Evolutionary conservation across 1,140 invertebrate species (phyloP).

Genomic region (Megalonaias nervosa): DNA sequence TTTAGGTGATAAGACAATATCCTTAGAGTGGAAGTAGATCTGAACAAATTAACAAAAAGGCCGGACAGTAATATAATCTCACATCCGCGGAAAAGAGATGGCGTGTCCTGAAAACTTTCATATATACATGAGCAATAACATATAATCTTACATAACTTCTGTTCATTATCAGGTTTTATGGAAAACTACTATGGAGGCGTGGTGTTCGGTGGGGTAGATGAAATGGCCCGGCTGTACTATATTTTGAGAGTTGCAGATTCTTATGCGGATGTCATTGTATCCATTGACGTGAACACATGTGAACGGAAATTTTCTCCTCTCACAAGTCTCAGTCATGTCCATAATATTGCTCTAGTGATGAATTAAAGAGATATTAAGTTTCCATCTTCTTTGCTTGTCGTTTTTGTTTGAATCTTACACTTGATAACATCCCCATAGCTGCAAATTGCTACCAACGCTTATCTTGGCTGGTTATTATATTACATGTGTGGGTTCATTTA

Average conservation of each 20-base stretch:
- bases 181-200: slow-evolving; percentile 27
- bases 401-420: too few relatives aligned
- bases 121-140: slow-evolving; percentile 4
- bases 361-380: too few relatives aligned
- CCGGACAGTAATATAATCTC: too few relatives aligned
- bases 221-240: slow-evolving; percentile 19
- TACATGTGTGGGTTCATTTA: too few relatives aligned
- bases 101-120: not conserved
- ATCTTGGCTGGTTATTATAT: too few relatives aligned
- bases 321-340: slow-evolving; percentile 28
- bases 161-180: slow-evolving; percentile 5
- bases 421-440: too few relatives aligned
- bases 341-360: not conserved
- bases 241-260: slow-evolving; percentile 26
- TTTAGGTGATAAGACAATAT: too few relatives aligned
- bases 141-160: not conserved
- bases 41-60: too few relatives aligned
- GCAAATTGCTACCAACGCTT: too few relatives aligned
- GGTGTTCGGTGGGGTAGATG: slow-evolving; percentile 10
- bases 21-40: too few relatives aligned
- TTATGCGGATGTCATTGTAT: slow-evolving; percentile 31
- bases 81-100: too few relatives aligned
- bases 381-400: too few relatives aligned
- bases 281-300: slow-evolving; percentile 22
- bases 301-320: slow-evolving; percentile 11